These are phyloP conservation scores for Paraescarpia echinospica DNA, from an alignment of 1,140 invertebrate genomes.

Conservation along the genomic window DNA sequence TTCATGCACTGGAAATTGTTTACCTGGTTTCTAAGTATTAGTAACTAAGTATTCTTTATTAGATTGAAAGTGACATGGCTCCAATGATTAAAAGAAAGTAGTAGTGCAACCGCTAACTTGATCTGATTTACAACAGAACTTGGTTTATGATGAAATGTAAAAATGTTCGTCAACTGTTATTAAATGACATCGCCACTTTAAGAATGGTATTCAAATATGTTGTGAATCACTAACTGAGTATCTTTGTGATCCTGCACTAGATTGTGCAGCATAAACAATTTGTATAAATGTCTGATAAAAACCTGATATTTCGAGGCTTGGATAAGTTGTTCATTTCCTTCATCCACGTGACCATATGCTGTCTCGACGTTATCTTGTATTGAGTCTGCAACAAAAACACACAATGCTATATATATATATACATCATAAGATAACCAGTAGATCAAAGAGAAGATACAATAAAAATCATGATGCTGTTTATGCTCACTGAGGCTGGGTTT, in stretches of 20 bases:
- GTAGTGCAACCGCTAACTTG: too few species aligned
- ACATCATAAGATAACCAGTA: too few species aligned
- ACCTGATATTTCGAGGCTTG: conserved; percentile 21
- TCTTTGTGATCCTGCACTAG: background rate
- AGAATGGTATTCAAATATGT: background rate
- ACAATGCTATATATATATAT: conserved; percentile 5
- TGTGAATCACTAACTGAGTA: background rate
- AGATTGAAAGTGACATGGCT: too few species aligned
- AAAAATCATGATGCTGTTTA: too few species aligned
- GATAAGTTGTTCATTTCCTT: conserved; percentile 9
- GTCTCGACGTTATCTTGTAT: background rate
- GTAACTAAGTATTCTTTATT: background rate
- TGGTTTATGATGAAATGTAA: too few species aligned
- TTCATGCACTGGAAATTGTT: background rate
- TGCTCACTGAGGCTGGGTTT: too few species aligned
- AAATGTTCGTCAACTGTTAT: background rate
- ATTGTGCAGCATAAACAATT: background rate
- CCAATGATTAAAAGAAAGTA: too few species aligned
- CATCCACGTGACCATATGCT: conserved; percentile 18
- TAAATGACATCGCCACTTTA: background rate
- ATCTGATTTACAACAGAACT: too few species aligned
- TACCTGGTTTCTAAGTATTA: background rate
- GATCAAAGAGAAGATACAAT: background rate
- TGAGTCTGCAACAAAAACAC: background rate
- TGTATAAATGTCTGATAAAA: background rate